A percentile compares a stretch with the other conserved stretches of the same genome.
Conservation (phyloP, 1,140 invertebrate species). For the Lordiphosa mommai region DNA sequence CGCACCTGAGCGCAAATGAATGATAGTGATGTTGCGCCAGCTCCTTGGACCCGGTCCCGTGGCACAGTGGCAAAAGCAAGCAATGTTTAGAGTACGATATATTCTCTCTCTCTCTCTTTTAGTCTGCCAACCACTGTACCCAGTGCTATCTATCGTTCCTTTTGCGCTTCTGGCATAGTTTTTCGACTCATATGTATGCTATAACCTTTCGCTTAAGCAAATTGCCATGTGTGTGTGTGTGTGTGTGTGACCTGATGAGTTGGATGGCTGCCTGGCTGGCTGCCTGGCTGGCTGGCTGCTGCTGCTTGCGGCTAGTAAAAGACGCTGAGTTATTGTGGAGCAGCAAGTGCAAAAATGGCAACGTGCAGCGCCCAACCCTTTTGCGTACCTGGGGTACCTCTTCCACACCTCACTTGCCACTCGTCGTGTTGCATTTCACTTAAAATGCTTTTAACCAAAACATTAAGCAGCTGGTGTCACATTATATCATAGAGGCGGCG, state of each 20-base stretch:
- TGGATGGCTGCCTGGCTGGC: not conserved
- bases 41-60: constrained; percentile 9
- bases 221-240: constrained; percentile 45
- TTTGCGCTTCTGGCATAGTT: not conserved
- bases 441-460: constrained; percentile 78
- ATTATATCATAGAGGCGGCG: constrained; percentile 52
- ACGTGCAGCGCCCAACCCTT: constrained; percentile 15
- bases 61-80: too few species aligned
- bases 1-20: constrained; percentile 73
- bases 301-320: constrained; percentile 51
- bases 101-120: too few species aligned
- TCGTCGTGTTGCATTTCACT: constrained; percentile 64
- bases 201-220: constrained; percentile 64
- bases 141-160: too few species aligned
- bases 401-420: not conserved
- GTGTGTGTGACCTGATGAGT: constrained; percentile 34
- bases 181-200: constrained; percentile 27
- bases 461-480: constrained; percentile 77
- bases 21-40: constrained; percentile 52
- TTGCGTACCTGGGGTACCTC: constrained; percentile 5
- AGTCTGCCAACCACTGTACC: too few species aligned
- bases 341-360: constrained; percentile 28
- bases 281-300: constrained; percentile 16
- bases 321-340: constrained; percentile 40
- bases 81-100: too few species aligned